Percentiles rank a stretch among this genome's conserved stretches.
phyloP scores from a whole-genome alignment of 2,888 invertebrate genomes.

The Eumerus sabulonum region DNA sequence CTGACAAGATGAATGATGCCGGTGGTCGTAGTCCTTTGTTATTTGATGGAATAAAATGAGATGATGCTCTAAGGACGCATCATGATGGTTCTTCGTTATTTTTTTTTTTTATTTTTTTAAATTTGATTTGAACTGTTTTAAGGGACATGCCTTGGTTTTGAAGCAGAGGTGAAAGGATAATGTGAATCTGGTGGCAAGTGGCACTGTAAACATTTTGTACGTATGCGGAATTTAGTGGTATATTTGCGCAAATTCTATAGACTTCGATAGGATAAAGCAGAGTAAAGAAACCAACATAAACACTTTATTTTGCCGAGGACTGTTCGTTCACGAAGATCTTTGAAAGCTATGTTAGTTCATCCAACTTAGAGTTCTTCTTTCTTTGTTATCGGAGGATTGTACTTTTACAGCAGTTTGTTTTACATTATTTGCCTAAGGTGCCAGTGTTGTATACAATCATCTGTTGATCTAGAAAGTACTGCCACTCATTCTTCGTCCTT shows the following conservation, averaged over 20 bases:
- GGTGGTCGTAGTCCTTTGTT: conserved; percentile 36
- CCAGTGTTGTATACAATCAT: conserved; percentile 17
- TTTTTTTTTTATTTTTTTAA: conserved; percentile 3
- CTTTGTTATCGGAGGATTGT: too few species aligned
- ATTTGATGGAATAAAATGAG: conserved; percentile 39
- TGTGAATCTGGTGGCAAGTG: too few species aligned
- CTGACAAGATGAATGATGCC: neutral
- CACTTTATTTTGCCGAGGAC: neutral
- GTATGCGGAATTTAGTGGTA: too few species aligned
- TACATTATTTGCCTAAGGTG: neutral
- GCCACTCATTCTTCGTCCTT: neutral
- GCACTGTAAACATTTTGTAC: too few species aligned
- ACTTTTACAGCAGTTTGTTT: neutral
- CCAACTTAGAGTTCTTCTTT: too few species aligned
- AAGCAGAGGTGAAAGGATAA: neutral
- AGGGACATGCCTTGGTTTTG: conserved; percentile 4
- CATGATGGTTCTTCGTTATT: conserved; percentile 30
- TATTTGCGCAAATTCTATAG: too few species aligned
- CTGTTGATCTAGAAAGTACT: conserved; percentile 49
- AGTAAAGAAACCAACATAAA: too few species aligned
- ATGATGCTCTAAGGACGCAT: conserved; percentile 39
- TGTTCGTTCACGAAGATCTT: neutral
- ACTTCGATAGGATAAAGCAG: too few species aligned
- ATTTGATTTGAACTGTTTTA: conserved; percentile 28
- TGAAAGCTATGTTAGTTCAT: neutral